Evolutionary conservation across 2,797 vertebrate genomes (phyloP).

Genomic region (Darevskia mixta): DNA sequence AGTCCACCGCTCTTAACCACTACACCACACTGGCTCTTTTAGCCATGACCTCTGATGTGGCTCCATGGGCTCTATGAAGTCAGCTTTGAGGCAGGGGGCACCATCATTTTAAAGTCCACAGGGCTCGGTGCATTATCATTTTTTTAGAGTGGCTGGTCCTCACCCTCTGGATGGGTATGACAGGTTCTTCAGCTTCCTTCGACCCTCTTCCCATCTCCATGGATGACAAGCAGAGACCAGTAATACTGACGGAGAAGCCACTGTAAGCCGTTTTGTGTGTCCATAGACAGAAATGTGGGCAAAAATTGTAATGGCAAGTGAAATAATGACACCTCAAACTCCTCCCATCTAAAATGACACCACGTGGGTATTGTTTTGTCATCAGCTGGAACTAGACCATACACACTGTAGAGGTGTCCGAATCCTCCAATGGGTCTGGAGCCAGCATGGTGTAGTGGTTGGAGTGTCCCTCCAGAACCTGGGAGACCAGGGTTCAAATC

Average conservation of each 20-base stretch:
- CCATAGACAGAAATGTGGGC: background rate
- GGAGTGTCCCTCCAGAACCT: too few relatives aligned
- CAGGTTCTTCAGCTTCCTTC: background rate
- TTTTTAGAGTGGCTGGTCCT: background rate
- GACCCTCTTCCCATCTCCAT: background rate
- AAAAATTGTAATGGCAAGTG: background rate
- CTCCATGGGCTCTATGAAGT: background rate
- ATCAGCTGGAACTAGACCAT: background rate
- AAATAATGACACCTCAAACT: background rate
- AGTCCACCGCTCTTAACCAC: too few relatives aligned
- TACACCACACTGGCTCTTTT: too few relatives aligned
- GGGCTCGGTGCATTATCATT: background rate
- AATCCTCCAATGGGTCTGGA: background rate
- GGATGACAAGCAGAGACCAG: background rate
- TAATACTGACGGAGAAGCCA: background rate
- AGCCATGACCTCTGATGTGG: too few relatives aligned
- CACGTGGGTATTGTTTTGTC: background rate
- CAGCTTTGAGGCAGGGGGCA: background rate
- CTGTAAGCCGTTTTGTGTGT: background rate
- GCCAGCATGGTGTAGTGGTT: too few relatives aligned
- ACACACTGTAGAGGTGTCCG: background rate
- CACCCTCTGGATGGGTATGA: background rate
- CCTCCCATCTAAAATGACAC: background rate
- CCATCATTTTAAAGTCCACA: background rate
- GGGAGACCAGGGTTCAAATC: too few relatives aligned